phyloP scores from a whole-genome alignment of 1,140 invertebrate species.

The Papilio polytes region DNA sequence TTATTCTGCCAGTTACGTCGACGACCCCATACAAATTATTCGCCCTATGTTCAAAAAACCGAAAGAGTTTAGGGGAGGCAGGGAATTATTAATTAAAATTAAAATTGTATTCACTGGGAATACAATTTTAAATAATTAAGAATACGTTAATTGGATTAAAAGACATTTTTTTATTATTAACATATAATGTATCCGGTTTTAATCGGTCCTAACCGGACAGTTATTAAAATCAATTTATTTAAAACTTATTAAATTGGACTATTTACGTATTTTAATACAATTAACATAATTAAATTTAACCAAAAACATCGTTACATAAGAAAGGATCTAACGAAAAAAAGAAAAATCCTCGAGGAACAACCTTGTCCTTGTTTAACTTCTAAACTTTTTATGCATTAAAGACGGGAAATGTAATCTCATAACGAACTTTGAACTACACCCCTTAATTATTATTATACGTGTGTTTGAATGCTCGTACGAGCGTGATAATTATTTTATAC shows the following conservation, averaged over 20 bases:
- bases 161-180: too few species aligned
- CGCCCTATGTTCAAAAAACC: neutral
- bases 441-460: neutral
- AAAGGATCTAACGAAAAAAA: neutral
- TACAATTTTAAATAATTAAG: conserved; percentile 6
- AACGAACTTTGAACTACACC: neutral
- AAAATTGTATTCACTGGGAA: too few species aligned
- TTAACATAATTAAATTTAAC: neutral
- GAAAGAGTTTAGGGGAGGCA: neutral
- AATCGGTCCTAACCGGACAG: neutral
- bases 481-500: conserved; percentile 31
- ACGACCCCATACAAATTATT: neutral
- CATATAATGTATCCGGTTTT: too few species aligned
- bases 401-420: neutral
- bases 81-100: neutral
- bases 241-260: neutral
- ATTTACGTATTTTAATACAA: neutral
- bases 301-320: neutral
- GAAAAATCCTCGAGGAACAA: neutral
- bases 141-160: neutral
- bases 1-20: neutral
- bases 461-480: neutral
- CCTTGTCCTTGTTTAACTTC: neutral
- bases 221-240: neutral
- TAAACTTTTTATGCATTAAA: neutral